Conservation (phyloP, 2,113 vertebrate genomes). For the Hypomesus transpacificus region DNA sequence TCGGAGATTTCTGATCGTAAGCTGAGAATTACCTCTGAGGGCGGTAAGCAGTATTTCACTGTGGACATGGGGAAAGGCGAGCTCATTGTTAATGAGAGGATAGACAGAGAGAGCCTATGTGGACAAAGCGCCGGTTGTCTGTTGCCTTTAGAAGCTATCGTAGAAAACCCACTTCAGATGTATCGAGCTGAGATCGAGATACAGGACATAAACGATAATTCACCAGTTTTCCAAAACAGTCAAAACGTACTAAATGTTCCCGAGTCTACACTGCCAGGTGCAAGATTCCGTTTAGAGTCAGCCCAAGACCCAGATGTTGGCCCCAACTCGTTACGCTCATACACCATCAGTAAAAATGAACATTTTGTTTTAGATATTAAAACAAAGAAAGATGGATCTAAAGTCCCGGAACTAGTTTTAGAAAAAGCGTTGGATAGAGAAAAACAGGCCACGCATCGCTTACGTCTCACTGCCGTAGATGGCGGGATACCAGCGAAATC, state of each 20-base stretch:
- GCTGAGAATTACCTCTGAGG: constrained; percentile 70
- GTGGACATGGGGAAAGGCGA: constrained; percentile 58
- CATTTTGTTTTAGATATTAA: constrained; percentile 49
- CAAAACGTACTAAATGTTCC: constrained; percentile 63
- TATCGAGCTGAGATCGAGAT: constrained; percentile 69
- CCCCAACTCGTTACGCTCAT: constrained; percentile 45
- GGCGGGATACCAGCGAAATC: constrained; percentile 72
- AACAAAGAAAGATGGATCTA: constrained; percentile 47
- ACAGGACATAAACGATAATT: constrained; percentile 70
- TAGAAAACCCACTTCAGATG: constrained; percentile 57
- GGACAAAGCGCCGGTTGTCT: constrained; percentile 47
- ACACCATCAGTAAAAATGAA: constrained; percentile 46
- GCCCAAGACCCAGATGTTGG: constrained; percentile 54
- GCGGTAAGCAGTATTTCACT: constrained; percentile 73
- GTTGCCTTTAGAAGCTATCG: constrained; percentile 55
- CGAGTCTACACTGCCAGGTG: constrained; percentile 60
- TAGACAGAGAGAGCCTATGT: constrained; percentile 60
- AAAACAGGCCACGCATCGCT: constrained; percentile 53
- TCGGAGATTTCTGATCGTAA: constrained; percentile 73
- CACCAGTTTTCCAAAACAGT: constrained; percentile 64
- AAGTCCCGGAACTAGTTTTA: constrained; percentile 54
- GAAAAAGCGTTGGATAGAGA: constrained; percentile 59
- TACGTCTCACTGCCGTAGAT: constrained; percentile 67
- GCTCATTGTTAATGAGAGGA: constrained; percentile 46
- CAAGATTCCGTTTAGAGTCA: constrained; percentile 47